Base-by-base conservation (phyloP, 2,888 invertebrate species). In the Sphaerophoria taeniata region DNA sequence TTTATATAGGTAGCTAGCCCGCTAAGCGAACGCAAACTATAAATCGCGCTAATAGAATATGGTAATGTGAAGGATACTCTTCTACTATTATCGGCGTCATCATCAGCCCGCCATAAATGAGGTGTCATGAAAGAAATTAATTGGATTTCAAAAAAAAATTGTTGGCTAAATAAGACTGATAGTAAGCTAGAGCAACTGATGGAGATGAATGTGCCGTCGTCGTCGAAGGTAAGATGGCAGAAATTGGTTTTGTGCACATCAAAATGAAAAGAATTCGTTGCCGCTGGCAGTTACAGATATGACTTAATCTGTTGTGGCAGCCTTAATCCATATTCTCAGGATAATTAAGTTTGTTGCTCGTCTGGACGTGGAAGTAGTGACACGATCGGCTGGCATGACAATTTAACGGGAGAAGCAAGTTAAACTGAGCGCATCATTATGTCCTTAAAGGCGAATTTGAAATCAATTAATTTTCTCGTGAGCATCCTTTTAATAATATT, bases 91-190 rank as follows among this genome's bases (percentile, higher is more conserved):
- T 81, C 80, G 70, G 81, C 85, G 51, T 73, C 76, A 60, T 77
- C 85, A 85, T 77, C 85, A 73, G 81, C 53, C 69, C 53, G 81
- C 81, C 76, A 85, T 81, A 81, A 81, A 85, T 81, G 81, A 81
- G 85, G 76, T 81, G 81, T 81, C 81, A 73, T 81, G 77, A 76
- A 85, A 81, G 81, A 85, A 85, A 85, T 85, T 85, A 85, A 85
- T 85, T 85, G 85, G 81, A 81, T 85, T 85, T 70, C 80, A 63
- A 81, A 81, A 58, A 61, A 73, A 73, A 63, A 60, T 53, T 43
- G 43, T 9, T 76, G 71, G 61, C 11, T 39, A 43, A 60, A 60
- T 12, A 49, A 49, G 12, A 6, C 16, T 51, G 51, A 16, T 0
- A 43, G 24, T 53, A 60, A 39, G 55, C 3, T 7, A 16, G n/a